Evolutionary conservation across 2,113 vertebrate species (phyloP).

Genomic region (Solea solea): DNA sequence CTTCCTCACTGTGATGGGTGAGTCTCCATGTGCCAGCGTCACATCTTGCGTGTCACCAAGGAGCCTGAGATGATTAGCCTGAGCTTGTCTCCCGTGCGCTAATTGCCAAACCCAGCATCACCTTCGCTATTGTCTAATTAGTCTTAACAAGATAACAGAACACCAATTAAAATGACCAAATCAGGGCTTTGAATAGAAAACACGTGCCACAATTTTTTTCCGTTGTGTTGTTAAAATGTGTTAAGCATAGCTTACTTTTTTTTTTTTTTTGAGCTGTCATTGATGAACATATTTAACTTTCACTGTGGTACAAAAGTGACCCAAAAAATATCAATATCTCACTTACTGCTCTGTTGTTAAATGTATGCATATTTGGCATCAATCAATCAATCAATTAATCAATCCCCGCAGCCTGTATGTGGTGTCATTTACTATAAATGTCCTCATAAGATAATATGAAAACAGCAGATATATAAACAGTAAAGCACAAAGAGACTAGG

Average conservation of each 20-base stretch:
- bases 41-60: slow-evolving; percentile 87
- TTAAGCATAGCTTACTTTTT: neutral
- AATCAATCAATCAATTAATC: neutral
- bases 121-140: slow-evolving; percentile 90
- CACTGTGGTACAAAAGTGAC: neutral
- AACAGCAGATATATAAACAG: neutral
- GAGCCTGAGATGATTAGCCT: slow-evolving; percentile 90
- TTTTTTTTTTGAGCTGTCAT: neutral
- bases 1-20: slow-evolving; percentile 64
- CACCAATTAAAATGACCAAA: slow-evolving; percentile 65
- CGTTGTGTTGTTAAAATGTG: neutral
- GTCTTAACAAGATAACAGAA: slow-evolving; percentile 86
- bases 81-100: slow-evolving; percentile 88
- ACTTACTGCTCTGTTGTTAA: neutral
- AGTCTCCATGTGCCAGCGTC: slow-evolving; percentile 67
- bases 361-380: neutral
- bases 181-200: slow-evolving; percentile 18
- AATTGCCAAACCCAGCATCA: slow-evolving; percentile 91
- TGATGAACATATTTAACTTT: neutral
- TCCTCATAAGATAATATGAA: too few species aligned
- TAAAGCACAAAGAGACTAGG: neutral
- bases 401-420: neutral
- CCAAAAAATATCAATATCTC: neutral
- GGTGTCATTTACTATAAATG: neutral
- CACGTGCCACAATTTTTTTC: neutral